Evolutionary conservation across 2,797 vertebrate genomes (phyloP), one percentile per base, ranked within the genome.

Genomic region (Meriones psammophilus): DNA sequence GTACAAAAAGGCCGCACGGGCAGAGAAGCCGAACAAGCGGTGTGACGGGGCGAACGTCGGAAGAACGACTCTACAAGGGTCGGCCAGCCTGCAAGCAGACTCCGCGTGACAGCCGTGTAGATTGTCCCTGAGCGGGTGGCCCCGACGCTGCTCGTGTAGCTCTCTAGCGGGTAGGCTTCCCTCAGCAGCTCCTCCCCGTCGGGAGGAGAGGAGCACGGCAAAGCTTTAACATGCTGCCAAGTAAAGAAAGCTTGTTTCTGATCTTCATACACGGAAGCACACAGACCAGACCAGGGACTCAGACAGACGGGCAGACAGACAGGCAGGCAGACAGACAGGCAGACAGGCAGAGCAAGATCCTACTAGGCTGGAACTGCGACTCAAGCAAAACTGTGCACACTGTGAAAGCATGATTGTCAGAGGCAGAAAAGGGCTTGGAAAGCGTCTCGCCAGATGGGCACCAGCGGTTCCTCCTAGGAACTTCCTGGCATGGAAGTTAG

Each of bases 1-100:
- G 83, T 50, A 68, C 88, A 85, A 80, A 89, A 92, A 91, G 68
- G 20, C 68, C 54, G 90, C 76, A 24, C 28, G 33, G 60, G 46
- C 33, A 62, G 10, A 85, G 93, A 87, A 86, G 50, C 3, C 36
- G 24, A 66, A 54, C 83, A 69, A 33, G 42, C 8, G 20, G 12
- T 68, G 42, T 50, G 26, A 66, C 58, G 24, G 85, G 58, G 4
- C 36, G 93, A 85, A 62, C 80, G 3, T 33, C 36, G 39, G 36
- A 83, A 62, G 24, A 88, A 94, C 26, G 22, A 81, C 26, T 54
- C 73, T 50, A 69, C 81, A 58, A 69, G 84, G 42, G 3, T 39
- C 33, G 36, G 22, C 69, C 15, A 50, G 9, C 83, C 5, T 46
- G 33, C n/a, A 15, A 36, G 33, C 56, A 39, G 79, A 81, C 26